These are phyloP conservation scores for Coregonus sp. DNA, from an alignment of 2,797 vertebrate genomes.

Conservation along the genomic window DNA sequence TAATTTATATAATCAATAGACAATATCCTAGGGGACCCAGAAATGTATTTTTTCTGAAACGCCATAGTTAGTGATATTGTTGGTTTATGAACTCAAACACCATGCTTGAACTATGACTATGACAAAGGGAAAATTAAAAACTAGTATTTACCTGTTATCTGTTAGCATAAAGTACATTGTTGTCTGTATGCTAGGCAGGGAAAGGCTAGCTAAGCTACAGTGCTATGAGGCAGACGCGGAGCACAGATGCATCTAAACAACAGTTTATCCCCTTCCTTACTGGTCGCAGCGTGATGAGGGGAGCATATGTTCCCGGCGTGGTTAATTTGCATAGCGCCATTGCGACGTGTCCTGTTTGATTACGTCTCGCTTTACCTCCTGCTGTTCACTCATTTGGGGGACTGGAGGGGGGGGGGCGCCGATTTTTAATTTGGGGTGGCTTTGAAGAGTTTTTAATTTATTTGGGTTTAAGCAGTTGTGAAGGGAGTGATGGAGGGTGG, in stretches of 20 bases:
- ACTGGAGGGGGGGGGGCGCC: constrained; percentile 32
- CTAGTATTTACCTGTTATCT: neutral
- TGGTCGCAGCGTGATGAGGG: constrained; percentile 31
- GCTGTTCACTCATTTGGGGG: constrained; percentile 64
- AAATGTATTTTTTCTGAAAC: neutral
- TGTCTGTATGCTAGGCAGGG: neutral
- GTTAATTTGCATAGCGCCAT: constrained; percentile 72
- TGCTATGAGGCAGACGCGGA: constrained; percentile 28
- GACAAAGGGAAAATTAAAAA: neutral
- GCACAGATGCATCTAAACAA: constrained; percentile 27
- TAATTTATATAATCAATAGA: neutral
- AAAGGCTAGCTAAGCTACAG: constrained; percentile 26
- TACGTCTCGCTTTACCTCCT: constrained; percentile 68
- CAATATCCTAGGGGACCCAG: neutral
- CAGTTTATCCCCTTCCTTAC: constrained; percentile 56
- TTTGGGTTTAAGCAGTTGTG: constrained; percentile 25
- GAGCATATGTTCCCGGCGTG: constrained; percentile 60
- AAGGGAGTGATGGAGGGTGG: neutral
- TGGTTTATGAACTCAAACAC: neutral
- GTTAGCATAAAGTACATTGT: too few relatives aligned
- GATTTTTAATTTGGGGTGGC: constrained; percentile 62
- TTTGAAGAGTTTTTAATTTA: constrained; percentile 58
- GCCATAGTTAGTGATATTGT: neutral
- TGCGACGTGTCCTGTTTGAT: constrained; percentile 72
- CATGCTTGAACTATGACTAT: neutral